phyloP scores from a whole-genome alignment of 1,140 invertebrate species.

The Agrilus planipennis region DNA sequence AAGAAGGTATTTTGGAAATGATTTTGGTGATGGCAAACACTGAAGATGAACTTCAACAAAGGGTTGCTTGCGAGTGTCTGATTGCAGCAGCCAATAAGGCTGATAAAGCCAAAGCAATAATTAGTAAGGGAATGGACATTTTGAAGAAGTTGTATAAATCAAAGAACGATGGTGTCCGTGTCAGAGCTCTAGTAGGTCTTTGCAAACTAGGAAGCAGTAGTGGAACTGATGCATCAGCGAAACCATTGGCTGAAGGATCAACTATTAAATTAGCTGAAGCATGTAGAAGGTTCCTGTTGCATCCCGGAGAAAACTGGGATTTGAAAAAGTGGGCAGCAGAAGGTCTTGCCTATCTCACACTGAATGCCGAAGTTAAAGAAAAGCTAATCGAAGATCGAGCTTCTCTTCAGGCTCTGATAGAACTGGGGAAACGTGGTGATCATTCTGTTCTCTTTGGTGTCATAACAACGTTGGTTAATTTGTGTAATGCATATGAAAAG shows the following conservation, averaged over 20 bases:
- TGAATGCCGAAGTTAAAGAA: constrained; percentile 98
- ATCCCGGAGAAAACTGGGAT: constrained; percentile 76
- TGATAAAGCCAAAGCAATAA: constrained; percentile 87
- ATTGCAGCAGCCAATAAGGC: constrained; percentile 95
- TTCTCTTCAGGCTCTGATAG: constrained; percentile 76
- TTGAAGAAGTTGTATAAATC: constrained; percentile 89
- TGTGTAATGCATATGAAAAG: constrained; percentile 97
- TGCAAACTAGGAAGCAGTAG: constrained; percentile 95
- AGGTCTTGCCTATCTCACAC: constrained; percentile 90
- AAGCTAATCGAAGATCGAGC: constrained; percentile 79
- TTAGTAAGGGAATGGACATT: constrained; percentile 85
- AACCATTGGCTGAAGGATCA: constrained; percentile 91
- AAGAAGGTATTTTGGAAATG: constrained; percentile 91
- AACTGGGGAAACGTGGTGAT: constrained; percentile 75
- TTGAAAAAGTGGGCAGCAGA: constrained; percentile 94
- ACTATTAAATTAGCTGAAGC: constrained; percentile 87
- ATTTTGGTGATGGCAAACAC: constrained; percentile 93
- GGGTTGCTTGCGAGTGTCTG: constrained; percentile 90
- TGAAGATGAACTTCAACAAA: constrained; percentile 72
- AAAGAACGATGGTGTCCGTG: constrained; percentile 79
- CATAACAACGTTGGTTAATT: constrained; percentile 89
- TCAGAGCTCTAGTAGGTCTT: constrained; percentile 83
- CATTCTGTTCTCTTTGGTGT: constrained; percentile 85
- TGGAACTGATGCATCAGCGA: constrained; percentile 88
- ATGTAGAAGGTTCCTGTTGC: constrained; percentile 82